A percentile compares a stretch with the other conserved stretches of the same genome.
These are phyloP conservation scores for Hypselothyrea guttata DNA, from an alignment of 2,888 invertebrate genomes.

Conservation along the genomic window DNA sequence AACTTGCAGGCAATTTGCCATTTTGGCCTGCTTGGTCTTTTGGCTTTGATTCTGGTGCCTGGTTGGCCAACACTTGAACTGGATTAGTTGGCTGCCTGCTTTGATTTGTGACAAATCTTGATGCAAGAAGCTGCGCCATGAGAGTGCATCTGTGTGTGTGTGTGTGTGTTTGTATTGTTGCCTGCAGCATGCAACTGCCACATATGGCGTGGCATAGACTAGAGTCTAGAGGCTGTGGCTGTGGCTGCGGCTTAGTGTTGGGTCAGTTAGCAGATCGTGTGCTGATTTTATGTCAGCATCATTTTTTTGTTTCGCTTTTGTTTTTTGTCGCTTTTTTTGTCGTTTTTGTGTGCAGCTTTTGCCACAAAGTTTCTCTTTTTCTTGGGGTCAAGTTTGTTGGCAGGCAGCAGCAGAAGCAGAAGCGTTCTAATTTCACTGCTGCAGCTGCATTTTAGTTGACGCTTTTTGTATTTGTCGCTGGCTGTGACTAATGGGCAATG, in stretches of 20 bases:
- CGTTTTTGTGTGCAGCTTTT: conserved; percentile 32
- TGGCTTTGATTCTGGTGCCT: conserved; percentile 2
- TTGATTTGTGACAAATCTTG: conserved; percentile 78
- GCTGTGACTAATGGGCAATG: conserved; percentile 27
- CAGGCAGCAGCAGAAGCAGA: conserved; percentile 63
- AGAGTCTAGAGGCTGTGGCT: too few relatives aligned
- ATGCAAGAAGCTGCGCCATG: too few relatives aligned
- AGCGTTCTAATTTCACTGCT: conserved; percentile 69
- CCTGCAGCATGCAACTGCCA: conserved; percentile 59
- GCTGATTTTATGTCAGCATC: conserved; percentile 67
- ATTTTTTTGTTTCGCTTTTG: conserved; percentile 38
- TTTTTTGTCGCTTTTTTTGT: conserved; percentile 19
- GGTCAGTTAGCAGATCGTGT: conserved; percentile 64
- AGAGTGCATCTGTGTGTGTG: conserved; percentile 61
- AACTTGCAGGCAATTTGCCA: conserved; percentile 61
- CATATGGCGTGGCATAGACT: conserved; percentile 42
- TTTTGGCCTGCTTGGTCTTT: conserved; percentile 43
- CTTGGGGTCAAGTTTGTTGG: conserved; percentile 76
- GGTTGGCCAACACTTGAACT: conserved; percentile 66
- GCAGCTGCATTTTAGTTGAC: conserved; percentile 47
- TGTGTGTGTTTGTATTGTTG: conserved; percentile 10
- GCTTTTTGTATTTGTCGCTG: conserved; percentile 14
- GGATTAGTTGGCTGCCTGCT: conserved; percentile 71
- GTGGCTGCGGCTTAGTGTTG: conserved; percentile 43
- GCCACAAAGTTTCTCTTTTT: conserved; percentile 75